These are phyloP conservation scores for Polydrusus tereticollis DNA, from an alignment of 2,888 invertebrate species.

Conservation along the genomic window DNA sequence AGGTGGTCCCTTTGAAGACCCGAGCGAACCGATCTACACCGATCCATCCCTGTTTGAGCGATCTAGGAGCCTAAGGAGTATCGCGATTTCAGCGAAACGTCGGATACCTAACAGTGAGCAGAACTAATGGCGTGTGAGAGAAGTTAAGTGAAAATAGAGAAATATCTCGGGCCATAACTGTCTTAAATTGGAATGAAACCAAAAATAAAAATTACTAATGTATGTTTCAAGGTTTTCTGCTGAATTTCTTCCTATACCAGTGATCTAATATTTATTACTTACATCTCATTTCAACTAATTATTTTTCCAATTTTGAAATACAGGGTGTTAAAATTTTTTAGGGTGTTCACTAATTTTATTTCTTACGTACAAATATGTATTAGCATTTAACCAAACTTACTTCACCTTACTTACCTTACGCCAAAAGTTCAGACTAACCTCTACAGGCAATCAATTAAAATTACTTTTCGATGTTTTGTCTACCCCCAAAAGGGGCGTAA, in stretches of 20 bases:
- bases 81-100: slow-evolving; percentile 69
- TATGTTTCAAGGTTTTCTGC: not conserved
- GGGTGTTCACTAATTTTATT: too few species aligned
- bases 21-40: slow-evolving; percentile 93
- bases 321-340: too few species aligned
- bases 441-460: too few species aligned
- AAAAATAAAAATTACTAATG: not conserved
- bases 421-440: too few species aligned
- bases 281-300: too few species aligned
- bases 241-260: not conserved
- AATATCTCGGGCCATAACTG: slow-evolving; percentile 25
- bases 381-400: too few species aligned
- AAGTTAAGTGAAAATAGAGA: not conserved
- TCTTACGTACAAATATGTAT: too few species aligned
- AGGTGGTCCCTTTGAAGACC: slow-evolving; percentile 79
- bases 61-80: slow-evolving; percentile 79
- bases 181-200: not conserved
- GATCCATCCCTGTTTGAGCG: slow-evolving; percentile 92
- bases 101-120: slow-evolving; percentile 44
- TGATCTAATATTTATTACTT: too few species aligned
- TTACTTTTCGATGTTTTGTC: too few species aligned
- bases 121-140: not conserved
- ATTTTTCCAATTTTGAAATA: too few species aligned
- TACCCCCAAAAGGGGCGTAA: too few species aligned
- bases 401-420: too few species aligned